phyloP scores from a whole-genome alignment of 1,140 invertebrate genomes.

The Pissodes strobi region DNA sequence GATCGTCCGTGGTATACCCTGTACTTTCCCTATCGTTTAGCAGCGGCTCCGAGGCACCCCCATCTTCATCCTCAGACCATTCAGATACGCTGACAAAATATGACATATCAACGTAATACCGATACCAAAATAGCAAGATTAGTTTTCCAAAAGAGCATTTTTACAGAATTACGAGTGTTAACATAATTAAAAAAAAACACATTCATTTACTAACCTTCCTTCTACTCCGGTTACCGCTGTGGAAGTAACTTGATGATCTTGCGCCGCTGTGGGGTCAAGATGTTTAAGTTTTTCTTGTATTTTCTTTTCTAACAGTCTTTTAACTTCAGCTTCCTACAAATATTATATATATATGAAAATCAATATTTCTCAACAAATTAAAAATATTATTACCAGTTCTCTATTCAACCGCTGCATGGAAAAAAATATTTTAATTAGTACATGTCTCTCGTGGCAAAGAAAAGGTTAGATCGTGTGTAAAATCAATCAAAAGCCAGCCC shows the following conservation, averaged over 20 bases:
- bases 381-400: conserved; percentile 46
- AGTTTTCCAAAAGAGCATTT: not conserved
- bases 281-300: conserved; percentile 52
- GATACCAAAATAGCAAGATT: not conserved
- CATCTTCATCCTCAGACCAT: conserved; percentile 73
- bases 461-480: no score
- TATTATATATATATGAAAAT: not conserved
- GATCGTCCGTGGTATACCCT: conserved; percentile 82
- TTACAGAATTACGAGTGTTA: no score
- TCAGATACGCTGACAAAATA: conserved; percentile 68
- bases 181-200: not conserved
- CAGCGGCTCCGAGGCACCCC: conserved; percentile 63
- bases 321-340: conserved; percentile 61
- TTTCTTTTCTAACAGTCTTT: conserved; percentile 58
- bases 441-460: no score
- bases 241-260: conserved; percentile 29
- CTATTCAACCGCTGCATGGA: conserved; percentile 46
- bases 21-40: conserved; percentile 68
- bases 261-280: conserved; percentile 50
- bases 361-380: not conserved
- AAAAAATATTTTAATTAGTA: conserved; percentile 9
- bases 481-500: no score
- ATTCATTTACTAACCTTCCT: conserved; percentile 27
- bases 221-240: conserved; percentile 23
- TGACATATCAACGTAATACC: conserved; percentile 52